These are phyloP conservation scores for Monomorium pharaonis DNA, from an alignment of 1,140 invertebrate species.

Conservation along the genomic window DNA sequence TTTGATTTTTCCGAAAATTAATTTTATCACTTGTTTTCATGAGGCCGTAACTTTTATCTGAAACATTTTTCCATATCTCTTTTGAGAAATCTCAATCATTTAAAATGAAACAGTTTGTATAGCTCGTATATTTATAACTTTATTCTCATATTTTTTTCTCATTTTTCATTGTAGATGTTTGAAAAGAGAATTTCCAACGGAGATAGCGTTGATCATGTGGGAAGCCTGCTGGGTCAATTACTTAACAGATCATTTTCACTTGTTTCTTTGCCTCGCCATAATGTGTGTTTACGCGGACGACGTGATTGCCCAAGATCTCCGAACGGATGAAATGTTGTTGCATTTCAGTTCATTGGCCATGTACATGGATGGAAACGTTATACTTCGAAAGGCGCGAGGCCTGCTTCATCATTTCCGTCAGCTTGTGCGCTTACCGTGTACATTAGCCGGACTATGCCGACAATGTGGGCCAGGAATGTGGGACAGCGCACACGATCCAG, in stretches of 20 bases:
- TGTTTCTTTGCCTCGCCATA: conserved; percentile 96
- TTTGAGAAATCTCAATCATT: too few relatives aligned
- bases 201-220: conserved; percentile 95
- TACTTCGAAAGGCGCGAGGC: conserved; percentile 96
- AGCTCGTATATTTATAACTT: not conserved
- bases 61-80: too few relatives aligned
- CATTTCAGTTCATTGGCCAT: conserved; percentile 97
- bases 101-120: too few relatives aligned
- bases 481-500: conserved; percentile 94
- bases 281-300: conserved; percentile 96
- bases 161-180: conserved; percentile 88
- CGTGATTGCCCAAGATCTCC: conserved; percentile 94
- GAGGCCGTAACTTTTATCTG: too few relatives aligned
- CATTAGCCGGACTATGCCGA: conserved; percentile 93
- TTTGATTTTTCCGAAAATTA: too few relatives aligned
- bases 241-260: conserved; percentile 96
- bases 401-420: conserved; percentile 95
- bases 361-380: conserved; percentile 97
- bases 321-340: conserved; percentile 96
- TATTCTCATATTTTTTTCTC: not conserved
- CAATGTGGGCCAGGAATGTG: conserved; percentile 96
- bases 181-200: conserved; percentile 95
- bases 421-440: conserved; percentile 94
- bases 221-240: conserved; percentile 98
- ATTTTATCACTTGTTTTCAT: too few relatives aligned